Base-by-base conservation (phyloP, 1,140 invertebrate genomes). In the Trachymyrmex cornetzi region DNA sequence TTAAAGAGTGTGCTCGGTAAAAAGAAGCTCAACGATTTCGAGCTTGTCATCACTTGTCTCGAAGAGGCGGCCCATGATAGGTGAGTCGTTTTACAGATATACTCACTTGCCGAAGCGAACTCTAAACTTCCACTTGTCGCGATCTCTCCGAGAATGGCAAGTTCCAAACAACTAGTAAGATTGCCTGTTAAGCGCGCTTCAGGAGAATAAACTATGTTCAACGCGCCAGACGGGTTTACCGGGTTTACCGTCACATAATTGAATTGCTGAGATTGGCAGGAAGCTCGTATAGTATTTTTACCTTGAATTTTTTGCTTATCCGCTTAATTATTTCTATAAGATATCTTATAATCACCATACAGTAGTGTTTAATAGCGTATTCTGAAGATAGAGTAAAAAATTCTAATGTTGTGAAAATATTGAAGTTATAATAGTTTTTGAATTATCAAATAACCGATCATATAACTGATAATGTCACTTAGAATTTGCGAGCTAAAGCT, bases 1-100 rank as follows among this genome's bases (percentile, higher is more conserved):
- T 92, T 96, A n/a, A 93, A 94, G 53, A 94, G 92, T 34, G 94
- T 95, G 0, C 90, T 96, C n/a, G 87, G 93, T 19, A 96, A 96
- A 86, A 94, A 95, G 50, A 92, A 94, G 50, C 92, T 96, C 38
- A 94, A 95, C 90, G 94, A 94, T 63, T 95, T 96, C 64, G 96
- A 96, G 86, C 91, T 96, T 30, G 94, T 96, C 80, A 95, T 96
- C 82, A 96, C 95, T 0, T 95, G 95, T 75, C 86, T 96, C 30
- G 95, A 96, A 84, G 96, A 96, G 80, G 93, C 95, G n/a, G 93
- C 95, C 12, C 95, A 95, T 80, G 94, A 95, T 67, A 93, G 94
- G 95, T 95, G 57, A 92, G 91, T 86, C 12, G 1, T 24, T 72
- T 63, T 5, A 27, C 7, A 3, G 14, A 24, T 69, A 22, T 74